Conservation (phyloP, 2,888 invertebrate genomes). For the Heliconius hortense region DNA sequence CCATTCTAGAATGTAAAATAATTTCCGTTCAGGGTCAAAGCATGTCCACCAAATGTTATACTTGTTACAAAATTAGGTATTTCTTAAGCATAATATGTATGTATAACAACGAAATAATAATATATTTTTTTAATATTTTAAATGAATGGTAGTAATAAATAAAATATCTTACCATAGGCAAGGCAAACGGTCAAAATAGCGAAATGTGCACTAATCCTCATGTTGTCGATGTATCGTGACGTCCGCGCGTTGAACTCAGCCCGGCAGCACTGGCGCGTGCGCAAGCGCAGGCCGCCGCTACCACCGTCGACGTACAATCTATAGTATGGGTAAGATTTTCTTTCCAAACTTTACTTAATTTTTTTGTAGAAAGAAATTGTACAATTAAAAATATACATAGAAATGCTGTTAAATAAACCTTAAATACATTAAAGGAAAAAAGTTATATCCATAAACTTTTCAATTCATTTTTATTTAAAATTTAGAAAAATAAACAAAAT, state of each 20-base stretch:
- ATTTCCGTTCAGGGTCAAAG: constrained; percentile 30
- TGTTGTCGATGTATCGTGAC: constrained; percentile 57
- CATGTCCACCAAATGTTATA: constrained; percentile 9
- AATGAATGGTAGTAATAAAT: constrained; percentile 14
- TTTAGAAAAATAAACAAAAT: neutral
- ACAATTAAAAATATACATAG: neutral
- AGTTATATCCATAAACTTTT: neutral
- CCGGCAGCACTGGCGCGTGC: constrained; percentile 69
- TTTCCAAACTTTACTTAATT: constrained; percentile 7
- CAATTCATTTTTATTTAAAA: too few species aligned
- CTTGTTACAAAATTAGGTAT: neutral
- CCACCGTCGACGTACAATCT: constrained; percentile 50
- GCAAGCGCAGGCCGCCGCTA: constrained; percentile 52
- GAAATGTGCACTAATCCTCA: constrained; percentile 66
- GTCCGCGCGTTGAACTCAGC: constrained; percentile 66
- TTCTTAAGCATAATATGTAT: neutral
- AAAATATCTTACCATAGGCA: constrained; percentile 64
- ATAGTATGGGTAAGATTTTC: constrained; percentile 53
- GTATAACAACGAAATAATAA: neutral
- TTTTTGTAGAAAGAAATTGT: neutral
- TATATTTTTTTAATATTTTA: neutral
- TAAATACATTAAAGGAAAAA: neutral
- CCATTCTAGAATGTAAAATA: constrained; percentile 28
- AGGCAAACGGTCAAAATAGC: constrained; percentile 64
- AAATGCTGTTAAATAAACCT: neutral